These are phyloP conservation scores for Drosophila hawaiiensis DNA, from an alignment of 2,888 invertebrate genomes.

Conservation along the genomic window DNA sequence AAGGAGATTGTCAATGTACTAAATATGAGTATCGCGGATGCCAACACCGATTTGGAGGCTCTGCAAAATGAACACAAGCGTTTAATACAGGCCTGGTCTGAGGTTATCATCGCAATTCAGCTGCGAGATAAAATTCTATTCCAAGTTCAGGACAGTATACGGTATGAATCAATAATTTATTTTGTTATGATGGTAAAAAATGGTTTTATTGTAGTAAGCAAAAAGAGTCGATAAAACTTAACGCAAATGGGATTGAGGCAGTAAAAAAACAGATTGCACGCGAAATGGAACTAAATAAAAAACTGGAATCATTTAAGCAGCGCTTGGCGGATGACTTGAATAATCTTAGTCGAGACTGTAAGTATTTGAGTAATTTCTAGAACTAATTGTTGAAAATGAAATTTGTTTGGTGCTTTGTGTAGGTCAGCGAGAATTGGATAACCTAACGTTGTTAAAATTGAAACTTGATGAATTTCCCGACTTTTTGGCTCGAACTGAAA, in stretches of 20 bases:
- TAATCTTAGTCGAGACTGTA: slow-evolving; percentile 74
- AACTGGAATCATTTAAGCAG: slow-evolving; percentile 87
- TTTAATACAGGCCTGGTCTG: slow-evolving; percentile 90
- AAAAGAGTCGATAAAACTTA: slow-evolving; percentile 87
- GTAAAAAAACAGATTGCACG: slow-evolving; percentile 88
- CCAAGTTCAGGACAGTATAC: slow-evolving; percentile 87
- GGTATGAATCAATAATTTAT: slow-evolving; percentile 80
- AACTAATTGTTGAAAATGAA: not conserved
- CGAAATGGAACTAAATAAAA: slow-evolving; percentile 89
- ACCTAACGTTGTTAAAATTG: slow-evolving; percentile 86
- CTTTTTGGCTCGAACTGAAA: slow-evolving; percentile 88
- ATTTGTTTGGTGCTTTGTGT: not conserved
- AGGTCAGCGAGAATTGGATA: slow-evolving; percentile 87
- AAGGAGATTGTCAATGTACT: slow-evolving; percentile 87
- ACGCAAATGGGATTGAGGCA: slow-evolving; percentile 88
- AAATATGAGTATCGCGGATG: slow-evolving; percentile 88
- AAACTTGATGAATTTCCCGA: slow-evolving; percentile 87
- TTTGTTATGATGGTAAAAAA: not conserved
- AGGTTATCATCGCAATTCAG: slow-evolving; percentile 89
- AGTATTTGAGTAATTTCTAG: slow-evolving; percentile 31
- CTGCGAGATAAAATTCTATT: slow-evolving; percentile 89
- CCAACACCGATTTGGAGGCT: slow-evolving; percentile 90
- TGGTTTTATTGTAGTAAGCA: slow-evolving; percentile 85
- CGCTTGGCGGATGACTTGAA: slow-evolving; percentile 87
- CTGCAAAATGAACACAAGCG: slow-evolving; percentile 90